Base-by-base conservation (phyloP, 2,888 invertebrate genomes). In the Terebella lapidaria region DNA sequence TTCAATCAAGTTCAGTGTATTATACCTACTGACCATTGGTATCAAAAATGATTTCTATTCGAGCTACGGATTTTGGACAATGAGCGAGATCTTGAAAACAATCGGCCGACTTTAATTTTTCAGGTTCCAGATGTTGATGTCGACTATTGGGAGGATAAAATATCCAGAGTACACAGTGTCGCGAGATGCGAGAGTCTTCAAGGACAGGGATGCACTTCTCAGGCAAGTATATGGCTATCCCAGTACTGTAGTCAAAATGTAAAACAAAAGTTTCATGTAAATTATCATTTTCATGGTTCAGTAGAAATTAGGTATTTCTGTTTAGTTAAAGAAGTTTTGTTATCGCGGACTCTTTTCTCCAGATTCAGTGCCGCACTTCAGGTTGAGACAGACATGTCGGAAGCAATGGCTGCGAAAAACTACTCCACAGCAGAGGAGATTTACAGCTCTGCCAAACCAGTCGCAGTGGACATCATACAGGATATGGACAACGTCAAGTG, bases 41-140 rank as follows among this genome's bases (percentile, higher is more conserved):
- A 35, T n/a, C 10, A n/a, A 35, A 35, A 15, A 35, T 35, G 42
- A 10, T 15, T 35, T 35, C 42, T 35, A n/a, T 10, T 35, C 10
- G n/a, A 15, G n/a, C 10, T 15, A 10, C 10, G 42, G 10, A 35
- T 15, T 35, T 35, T 15, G 10, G 10, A 35, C 42, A 35, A n/a
- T 35, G n/a, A 35, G 10, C 42, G n/a, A 35, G 42, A 35, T 15
- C n/a, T 15, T 10, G 42, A 35, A 15, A 35, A n/a, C n/a, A 35
- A 35, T 35, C n/a, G n/a, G 42, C 10, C 3, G 18, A 51, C 27
- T 59, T 55, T 22, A 55, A 20, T 46, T 59, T 57, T 66, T 42
- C 61, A 77, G 79, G 47, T 78, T 81, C 57, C 79, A 80, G 60
- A 76, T 83, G 70, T 70, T 83, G 29, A 72, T 81, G 71, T 77